Evolutionary conservation across 2,797 vertebrate genomes (phyloP).

Genomic region (Acropternis orthonyx): DNA sequence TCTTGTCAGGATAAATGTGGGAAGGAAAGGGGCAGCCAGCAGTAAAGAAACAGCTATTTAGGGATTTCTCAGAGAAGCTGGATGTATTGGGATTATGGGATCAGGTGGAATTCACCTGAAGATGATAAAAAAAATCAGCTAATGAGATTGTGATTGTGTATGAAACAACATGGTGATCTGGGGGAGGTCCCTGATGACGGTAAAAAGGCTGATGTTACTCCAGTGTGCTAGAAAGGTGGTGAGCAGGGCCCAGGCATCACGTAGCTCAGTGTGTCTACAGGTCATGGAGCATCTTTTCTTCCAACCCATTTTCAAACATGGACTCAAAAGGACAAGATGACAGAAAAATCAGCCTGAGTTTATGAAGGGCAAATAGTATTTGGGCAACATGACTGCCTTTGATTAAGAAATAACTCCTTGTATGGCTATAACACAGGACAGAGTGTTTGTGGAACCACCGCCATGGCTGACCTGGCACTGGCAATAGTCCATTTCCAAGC

Average conservation of each 20-base stretch:
- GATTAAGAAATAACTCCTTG: neutral
- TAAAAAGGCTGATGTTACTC: neutral
- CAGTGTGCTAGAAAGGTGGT: neutral
- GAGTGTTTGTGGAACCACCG: neutral
- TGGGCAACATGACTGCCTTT: neutral
- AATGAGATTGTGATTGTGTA: neutral
- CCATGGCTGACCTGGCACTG: neutral
- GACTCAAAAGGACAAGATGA: neutral
- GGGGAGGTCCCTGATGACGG: neutral
- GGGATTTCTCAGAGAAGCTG: neutral
- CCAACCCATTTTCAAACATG: neutral
- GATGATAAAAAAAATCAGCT: neutral
- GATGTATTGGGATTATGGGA: neutral
- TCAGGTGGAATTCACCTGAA: neutral
- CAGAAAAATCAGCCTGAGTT: neutral
- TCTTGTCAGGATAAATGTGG: neutral
- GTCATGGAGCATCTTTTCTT: neutral
- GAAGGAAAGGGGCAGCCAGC: neutral
- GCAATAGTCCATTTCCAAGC: neutral
- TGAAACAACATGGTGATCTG: fast-evolving
- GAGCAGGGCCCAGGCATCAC: neutral
- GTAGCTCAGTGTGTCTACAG: neutral
- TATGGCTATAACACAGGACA: neutral
- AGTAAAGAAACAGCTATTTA: neutral
- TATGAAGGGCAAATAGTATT: neutral